phyloP scores from a whole-genome alignment of 2,113 vertebrate genomes.

The Pseudorasbora parva region DNA sequence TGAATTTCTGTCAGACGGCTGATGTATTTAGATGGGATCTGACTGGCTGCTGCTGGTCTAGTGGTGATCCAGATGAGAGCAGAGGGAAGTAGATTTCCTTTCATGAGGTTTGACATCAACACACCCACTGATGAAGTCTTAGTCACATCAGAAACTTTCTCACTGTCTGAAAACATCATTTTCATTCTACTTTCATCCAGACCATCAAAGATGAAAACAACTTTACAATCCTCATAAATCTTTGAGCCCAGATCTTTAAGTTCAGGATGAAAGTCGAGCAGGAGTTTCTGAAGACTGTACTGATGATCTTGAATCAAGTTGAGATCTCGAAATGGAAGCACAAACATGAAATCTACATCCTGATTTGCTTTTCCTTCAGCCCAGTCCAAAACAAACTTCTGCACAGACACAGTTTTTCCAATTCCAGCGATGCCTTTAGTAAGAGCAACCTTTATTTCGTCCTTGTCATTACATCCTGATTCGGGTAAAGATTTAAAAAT shows the following conservation, averaged over 20 bases:
- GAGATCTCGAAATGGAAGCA: neutral
- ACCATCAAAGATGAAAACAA: slow-evolving; percentile 3
- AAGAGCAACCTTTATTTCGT: neutral
- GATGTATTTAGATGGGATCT: too few species aligned
- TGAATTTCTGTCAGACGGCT: too few species aligned
- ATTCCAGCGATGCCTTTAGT: neutral
- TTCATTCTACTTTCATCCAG: neutral
- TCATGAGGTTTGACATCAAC: too few species aligned
- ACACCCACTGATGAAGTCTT: too few species aligned
- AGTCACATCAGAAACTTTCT: too few species aligned
- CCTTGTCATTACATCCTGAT: neutral
- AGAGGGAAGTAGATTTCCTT: too few species aligned
- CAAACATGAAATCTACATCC: neutral
- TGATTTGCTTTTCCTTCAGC: neutral
- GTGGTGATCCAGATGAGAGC: too few species aligned
- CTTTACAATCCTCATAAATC: neutral
- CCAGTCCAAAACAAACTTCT: neutral
- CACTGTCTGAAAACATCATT: neutral
- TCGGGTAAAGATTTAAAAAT: neutral
- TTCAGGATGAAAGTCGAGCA: neutral
- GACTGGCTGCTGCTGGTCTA: too few species aligned
- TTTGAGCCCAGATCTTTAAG: neutral
- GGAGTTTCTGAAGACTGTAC: neutral
- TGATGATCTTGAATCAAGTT: too few species aligned
- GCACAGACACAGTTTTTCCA: neutral